Percentiles rank a stretch among this genome's conserved stretches.
Conservation (phyloP, 2,797 vertebrate genomes). For the Enteromius mattozi region DNA sequence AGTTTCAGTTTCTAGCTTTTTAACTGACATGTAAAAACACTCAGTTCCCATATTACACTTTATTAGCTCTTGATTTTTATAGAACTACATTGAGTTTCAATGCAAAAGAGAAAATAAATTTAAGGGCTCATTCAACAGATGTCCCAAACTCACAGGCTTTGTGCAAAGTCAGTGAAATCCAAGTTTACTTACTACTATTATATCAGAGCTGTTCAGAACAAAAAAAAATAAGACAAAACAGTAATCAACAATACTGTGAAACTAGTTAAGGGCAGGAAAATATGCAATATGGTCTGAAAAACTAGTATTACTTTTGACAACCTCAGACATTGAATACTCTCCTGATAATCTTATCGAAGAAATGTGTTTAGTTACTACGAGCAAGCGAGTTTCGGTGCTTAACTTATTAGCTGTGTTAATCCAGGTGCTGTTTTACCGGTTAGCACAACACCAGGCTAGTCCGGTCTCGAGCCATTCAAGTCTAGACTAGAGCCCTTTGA, state of each 20-base stretch:
- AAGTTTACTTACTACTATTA: background rate
- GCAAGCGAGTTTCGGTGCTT: conserved; percentile 8
- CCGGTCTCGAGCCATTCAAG: conserved; percentile 12
- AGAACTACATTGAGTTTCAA: background rate
- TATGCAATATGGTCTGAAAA: background rate
- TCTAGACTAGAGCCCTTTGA: background rate
- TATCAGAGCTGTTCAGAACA: background rate
- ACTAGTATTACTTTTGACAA: background rate
- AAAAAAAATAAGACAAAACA: background rate
- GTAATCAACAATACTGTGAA: background rate
- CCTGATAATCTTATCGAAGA: background rate
- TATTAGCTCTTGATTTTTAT: background rate
- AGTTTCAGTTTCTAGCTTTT: background rate
- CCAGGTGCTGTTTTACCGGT: conserved; percentile 40
- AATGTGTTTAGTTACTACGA: background rate
- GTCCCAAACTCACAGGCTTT: background rate
- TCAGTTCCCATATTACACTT: background rate
- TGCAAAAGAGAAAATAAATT: background rate
- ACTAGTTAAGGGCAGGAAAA: background rate
- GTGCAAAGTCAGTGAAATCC: background rate
- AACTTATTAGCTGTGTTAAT: conserved; percentile 39
- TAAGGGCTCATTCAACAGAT: background rate
- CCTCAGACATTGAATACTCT: background rate
- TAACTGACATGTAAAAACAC: background rate
- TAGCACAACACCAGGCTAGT: conserved; percentile 40